Evolutionary conservation across 2,113 vertebrate species (phyloP), one percentile per base, ranked within the genome.

Genomic region (Stercorarius parasiticus): DNA sequence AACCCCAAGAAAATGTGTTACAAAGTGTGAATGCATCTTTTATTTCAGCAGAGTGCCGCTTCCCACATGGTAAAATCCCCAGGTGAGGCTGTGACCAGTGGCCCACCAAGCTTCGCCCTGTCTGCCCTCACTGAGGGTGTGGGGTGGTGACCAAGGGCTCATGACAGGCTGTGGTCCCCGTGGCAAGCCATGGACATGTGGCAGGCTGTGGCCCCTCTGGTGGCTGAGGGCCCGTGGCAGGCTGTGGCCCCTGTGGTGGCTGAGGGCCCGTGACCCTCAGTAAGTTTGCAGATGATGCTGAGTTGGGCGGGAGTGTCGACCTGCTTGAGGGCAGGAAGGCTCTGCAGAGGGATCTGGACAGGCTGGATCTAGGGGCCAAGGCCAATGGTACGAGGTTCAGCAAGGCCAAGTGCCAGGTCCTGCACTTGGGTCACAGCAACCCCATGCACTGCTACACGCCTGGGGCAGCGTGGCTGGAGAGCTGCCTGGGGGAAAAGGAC

Each of bases 81-180:
- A 9, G 49, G 42, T 2, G 7, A 17, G 61, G 62, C 67, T 4
- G 18, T 5, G 62, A 10, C 38, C 0, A 3, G 27, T 1, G 10
- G 27, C 56, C 27, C 11, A 3, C 22, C 9, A 1, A 22, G 66
- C 32, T 42, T 22, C 8, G 55, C 36, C 66, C 32, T 1, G 0
- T 22, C 61, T 50, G 14, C n/a, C 29, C 62, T 36, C 26, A 1
- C 19, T 4, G 38, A 21, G 8, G 0, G 22, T 6, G 61, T 6
- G 32, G 27, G 4, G 34, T 2, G 12, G 40, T 6, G 18, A n/a
- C 50, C 36, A 1, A 0, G 38, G 45, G 16, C 26, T 13, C 4
- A 2, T 9, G 81, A 1, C 11, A 5, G 30, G 45, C 19, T 2
- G 4, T 21, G 29, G 16, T 3, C 30, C 16, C 40, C 2, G 34